Evolutionary conservation across 2,888 invertebrate species (phyloP), one percentile per base, ranked within the genome.

Genomic region (Eupithecia tripunctaria): DNA sequence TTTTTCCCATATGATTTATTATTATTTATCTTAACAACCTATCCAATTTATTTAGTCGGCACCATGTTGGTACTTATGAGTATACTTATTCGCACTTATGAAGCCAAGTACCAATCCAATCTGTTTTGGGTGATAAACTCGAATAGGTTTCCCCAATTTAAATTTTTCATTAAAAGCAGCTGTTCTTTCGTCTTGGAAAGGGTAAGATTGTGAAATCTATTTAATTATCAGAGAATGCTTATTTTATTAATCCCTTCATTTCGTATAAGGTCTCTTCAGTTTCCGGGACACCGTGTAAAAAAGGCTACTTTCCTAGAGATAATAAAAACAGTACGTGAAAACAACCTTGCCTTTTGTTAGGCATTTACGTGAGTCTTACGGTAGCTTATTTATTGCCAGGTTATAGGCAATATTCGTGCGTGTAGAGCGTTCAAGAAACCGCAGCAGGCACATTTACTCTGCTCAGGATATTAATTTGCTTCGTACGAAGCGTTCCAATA

Each of bases 391-490:
- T 68, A 68, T 65, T 68, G 68, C 64, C 65, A 47, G 66, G 51
- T 38, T 67, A 47, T 43, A 68, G 72, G 38, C 38, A 70, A 71
- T 43, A 68, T 41, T 66, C 71, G 62, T 76, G 65, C 72, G 59
- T 73, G 67, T 71, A 32, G 73, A 69, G 73, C 71, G 72, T 71
- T 70, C 71, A 41, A 56, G 63, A 74, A 77, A 77, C 73, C 72
- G 68, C 72, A 72, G 73, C 71, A 68, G 74, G 72, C 69, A 67
- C 68, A 71, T 71, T 72, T 68, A 64, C 36, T 62, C 73, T 15
- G 68, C 63, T 66, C 47, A 21, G 72, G 72, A 76, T 73, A 77
- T 75, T 70, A 72, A 74, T 73, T 77, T 71, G 71, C 72, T 73
- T 63, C 63, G 68, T 69, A 68, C 69, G 64, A 72, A 56, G 67